Base-by-base conservation (phyloP, 2,888 invertebrate genomes). In the Drosophila borborema region DNA sequence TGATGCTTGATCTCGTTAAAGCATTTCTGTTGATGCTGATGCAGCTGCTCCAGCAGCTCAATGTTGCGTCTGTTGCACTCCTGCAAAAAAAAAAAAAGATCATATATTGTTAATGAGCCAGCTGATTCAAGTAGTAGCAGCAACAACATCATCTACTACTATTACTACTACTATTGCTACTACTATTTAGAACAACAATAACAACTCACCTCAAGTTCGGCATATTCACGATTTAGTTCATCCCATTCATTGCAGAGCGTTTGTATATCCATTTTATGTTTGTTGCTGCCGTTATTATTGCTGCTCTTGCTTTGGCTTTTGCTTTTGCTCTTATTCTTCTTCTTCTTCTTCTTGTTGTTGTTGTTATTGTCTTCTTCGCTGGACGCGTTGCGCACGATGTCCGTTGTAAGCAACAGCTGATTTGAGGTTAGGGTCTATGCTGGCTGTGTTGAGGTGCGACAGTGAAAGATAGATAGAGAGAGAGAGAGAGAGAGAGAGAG, bases 1-100 rank as follows among this genome's bases (percentile, higher is more conserved):
- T 99, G 99, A 93, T 99, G 99, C 81, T 95, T 95, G 80, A 99
- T 95, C 90, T 97, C 97, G 92, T 97, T 97, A 87, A 97, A 94
- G 93, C 98, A 98, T 95, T 97, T 95, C 90, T 96, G 95, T 92
- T 99, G 99, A 51, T 97, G 94, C 81, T 96, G 95, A 58, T 96
- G 95, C 40, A 99, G 94, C 92, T 97, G 96, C 85, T 98, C 97
- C 81, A 99, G 94, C 92, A 97, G 96, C 66, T 96, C 95, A 62
- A 96, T 94, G 94, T 99, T 99, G 74, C 96, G 95, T 90, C 96
- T 96, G 93, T 98, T 98, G 82, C 92, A 93, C 20, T 74, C 74
- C 89, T 91, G 70, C 56, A 72, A 62, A 56, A 10, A 6, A 14
- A 6, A 14, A 38, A 12, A 4, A 36, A 9, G 14, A 14, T 3